Base-by-base conservation (phyloP, 2,113 vertebrate genomes). In the Nettapus auritus region DNA sequence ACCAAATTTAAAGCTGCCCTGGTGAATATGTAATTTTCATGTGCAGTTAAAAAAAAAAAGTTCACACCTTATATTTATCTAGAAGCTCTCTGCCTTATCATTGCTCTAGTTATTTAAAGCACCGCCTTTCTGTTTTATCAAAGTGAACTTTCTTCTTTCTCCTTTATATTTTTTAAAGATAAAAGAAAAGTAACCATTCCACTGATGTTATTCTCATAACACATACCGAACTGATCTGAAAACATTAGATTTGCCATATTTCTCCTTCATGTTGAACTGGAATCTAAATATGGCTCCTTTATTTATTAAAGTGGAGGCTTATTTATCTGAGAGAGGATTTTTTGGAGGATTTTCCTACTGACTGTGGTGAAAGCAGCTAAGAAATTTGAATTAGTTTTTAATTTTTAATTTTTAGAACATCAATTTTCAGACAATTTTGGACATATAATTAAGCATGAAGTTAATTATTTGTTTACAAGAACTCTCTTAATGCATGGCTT, bases 191-290 rank as follows among this genome's bases (percentile, higher is more conserved):
- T 42, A 81, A 79, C 69, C 48, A 93, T 92, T 95, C 42, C 16
- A 46, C n/a, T 86, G 44, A 92, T 67, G 17, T 95, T 86, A 94
- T 77, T 94, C 74, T 91, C 62, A 46, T 50, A 87, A n/a, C 64
- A 89, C 64, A 69, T 82, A 92, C 59, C 81, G 68, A 93, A 94
- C 23, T 68, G 79, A 90, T 93, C 68, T 93, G 69, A 96, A 94
- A 96, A 67, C 44, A 71, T 88, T 33, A 50, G 34, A 89, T 90
- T 88, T 81, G 82, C 55, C 82, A 95, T 71, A 74, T 86, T 69
- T 88, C 85, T 88, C 80, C 50, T 83, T 60, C 53, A 40, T 63
- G 55, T 88, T 79, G 53, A 52, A 83, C 28, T 42, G 33, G 28
- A 87, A 34, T 67, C 66, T 91, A 95, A 96, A 91, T 66, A 90